Evolutionary conservation across 2,888 invertebrate genomes (phyloP), one percentile per base, ranked within the genome.

Genomic region (Galeruca laticollis): DNA sequence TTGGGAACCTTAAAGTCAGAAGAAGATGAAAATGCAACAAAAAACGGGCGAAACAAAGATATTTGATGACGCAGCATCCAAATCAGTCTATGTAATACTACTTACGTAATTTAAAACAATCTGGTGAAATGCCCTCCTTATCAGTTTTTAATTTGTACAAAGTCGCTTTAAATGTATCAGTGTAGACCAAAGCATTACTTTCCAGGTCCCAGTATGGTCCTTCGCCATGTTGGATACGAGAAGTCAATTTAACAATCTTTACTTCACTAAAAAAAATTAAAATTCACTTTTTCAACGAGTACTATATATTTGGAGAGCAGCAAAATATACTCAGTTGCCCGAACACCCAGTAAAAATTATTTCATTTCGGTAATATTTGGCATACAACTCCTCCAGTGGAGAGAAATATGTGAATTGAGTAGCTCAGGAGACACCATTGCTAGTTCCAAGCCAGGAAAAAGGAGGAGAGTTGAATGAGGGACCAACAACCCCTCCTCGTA

Each of bases 141-240:
- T 67, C 49, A 2, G 70, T 68, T 47, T 75, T 59, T 74, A 75
- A 80, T 69, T 72, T 72, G 15, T 70, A 69, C 6, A 88, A 80
- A 20, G 82, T 84, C 10, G 85, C 82, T 1, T 78, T 77, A 31
- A 80, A 77, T 49, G 88, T 87, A 71, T 89, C 88, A 1, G 88
- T 88, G 68, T 83, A 88, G 64, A 86, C 88, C 1, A 89, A 81
- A n/a, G 82, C 83, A 49, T 85, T 79, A 18, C 82, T 80, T 13
- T 74, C 71, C 0, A 75, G 68, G 57, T 87, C 85, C 88, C 88
- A 89, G 72, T 87, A 86, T 15, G 88, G 88, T 8, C 87, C 88
- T 82, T 89, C 88, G 0, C 81, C 83, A 62, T 88, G 86, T 13
- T 75, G 75, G 11, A 81, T 65, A 11, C 79, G 76, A 47, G 67